These are phyloP conservation scores for Rhagium mordax DNA, from an alignment of 2,888 invertebrate species.

Conservation along the genomic window DNA sequence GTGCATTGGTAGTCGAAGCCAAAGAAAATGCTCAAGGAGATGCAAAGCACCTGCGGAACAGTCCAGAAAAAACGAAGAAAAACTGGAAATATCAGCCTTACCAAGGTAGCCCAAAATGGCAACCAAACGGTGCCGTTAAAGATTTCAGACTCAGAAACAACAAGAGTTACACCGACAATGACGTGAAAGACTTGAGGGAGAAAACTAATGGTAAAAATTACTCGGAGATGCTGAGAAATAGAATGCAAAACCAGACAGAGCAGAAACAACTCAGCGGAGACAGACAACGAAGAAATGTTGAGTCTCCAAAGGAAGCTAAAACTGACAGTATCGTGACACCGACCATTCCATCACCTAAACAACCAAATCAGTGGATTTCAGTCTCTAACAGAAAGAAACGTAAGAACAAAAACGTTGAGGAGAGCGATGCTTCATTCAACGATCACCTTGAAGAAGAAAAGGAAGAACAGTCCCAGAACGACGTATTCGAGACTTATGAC, in stretches of 20 bases:
- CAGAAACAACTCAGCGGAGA: constrained; percentile 16
- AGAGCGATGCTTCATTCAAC: constrained; percentile 44
- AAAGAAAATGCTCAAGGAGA: constrained; percentile 15
- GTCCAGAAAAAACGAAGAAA: constrained; percentile 46
- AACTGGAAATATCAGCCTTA: constrained; percentile 49
- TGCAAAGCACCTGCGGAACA: constrained; percentile 20
- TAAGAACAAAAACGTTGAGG: constrained; percentile 62
- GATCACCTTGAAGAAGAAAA: constrained; percentile 44
- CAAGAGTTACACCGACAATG: constrained; percentile 12
- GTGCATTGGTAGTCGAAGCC: neutral
- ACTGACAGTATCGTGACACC: constrained; percentile 18
- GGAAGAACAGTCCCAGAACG: constrained; percentile 41
- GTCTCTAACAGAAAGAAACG: constrained; percentile 68
- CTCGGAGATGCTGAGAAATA: constrained; percentile 44
- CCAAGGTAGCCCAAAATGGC: constrained; percentile 44
- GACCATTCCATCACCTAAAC: constrained; percentile 21
- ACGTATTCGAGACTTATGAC: constrained; percentile 62
- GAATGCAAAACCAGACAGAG: neutral
- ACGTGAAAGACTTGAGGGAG: constrained; percentile 10
- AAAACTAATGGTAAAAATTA: constrained; percentile 43
- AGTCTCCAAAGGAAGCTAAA: constrained; percentile 17
- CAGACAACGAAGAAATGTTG: constrained; percentile 16
- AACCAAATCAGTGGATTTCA: constrained; percentile 66
- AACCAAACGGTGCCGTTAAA: constrained; percentile 34
- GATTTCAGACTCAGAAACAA: constrained; percentile 34